Percentiles rank a stretch among this genome's conserved stretches.
These are phyloP conservation scores for Polydrusus pterygomalis DNA, from an alignment of 2,888 invertebrate genomes.

Conservation along the genomic window DNA sequence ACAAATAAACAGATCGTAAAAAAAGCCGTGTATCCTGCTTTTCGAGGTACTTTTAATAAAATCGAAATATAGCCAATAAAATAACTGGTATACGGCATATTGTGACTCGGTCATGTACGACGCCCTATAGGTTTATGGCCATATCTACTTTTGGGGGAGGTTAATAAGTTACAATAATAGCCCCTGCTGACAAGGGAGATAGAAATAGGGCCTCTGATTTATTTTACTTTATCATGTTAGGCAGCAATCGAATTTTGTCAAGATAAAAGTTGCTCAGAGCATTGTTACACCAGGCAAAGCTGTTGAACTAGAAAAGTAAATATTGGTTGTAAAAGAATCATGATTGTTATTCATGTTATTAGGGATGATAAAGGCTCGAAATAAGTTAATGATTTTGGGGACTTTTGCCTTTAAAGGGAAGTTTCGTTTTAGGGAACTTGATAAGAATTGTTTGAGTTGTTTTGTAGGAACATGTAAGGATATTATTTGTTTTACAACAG, in stretches of 20 bases:
- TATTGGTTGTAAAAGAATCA: constrained; percentile 40
- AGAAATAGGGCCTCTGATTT: constrained; percentile 53
- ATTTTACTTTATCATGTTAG: constrained; percentile 57
- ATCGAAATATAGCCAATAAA: constrained; percentile 28
- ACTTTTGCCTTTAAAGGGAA: neutral
- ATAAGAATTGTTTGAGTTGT: neutral
- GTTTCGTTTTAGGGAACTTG: neutral
- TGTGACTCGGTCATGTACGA: constrained; percentile 53
- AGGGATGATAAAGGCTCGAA: constrained; percentile 3
- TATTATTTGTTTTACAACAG: too few relatives aligned
- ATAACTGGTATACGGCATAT: constrained; percentile 52
- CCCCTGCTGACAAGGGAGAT: constrained; percentile 49
- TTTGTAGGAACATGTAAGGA: too few relatives aligned
- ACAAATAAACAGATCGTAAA: neutral
- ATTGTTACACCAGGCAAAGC: constrained; percentile 27
- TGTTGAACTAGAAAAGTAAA: constrained; percentile 54
- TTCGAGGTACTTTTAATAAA: neutral
- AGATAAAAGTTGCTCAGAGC: constrained; percentile 51
- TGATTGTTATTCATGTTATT: constrained; percentile 47
- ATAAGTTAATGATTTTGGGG: constrained; percentile 6
- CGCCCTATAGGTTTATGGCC: constrained; percentile 54
- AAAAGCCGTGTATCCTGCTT: neutral
- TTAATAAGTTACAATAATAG: constrained; percentile 57
- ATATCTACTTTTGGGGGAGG: constrained; percentile 54
- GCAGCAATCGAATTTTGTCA: constrained; percentile 53